These are phyloP conservation scores for Ametastegia equiseti DNA, from an alignment of 2,888 invertebrate genomes.

Conservation along the genomic window DNA sequence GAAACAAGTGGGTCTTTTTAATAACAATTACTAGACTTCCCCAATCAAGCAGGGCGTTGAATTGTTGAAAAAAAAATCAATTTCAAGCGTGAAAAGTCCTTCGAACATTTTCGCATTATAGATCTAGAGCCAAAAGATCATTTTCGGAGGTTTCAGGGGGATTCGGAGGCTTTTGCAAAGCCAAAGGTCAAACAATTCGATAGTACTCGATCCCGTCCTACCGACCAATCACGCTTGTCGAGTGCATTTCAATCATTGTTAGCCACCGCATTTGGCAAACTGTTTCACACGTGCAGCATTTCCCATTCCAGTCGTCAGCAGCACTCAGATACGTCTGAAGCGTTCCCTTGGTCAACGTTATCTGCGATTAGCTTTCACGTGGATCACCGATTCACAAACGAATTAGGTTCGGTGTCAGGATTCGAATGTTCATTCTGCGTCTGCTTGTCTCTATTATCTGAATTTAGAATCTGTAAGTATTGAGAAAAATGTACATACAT, in stretches of 20 bases:
- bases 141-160: no score
- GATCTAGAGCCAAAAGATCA: no score
- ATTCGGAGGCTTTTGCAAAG: neutral
- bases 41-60: constrained; percentile 2
- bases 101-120: neutral
- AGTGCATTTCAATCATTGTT: constrained; percentile 8
- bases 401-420: neutral
- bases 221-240: neutral
- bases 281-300: constrained; percentile 4
- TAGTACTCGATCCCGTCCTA: neutral
- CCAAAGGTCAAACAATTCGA: neutral
- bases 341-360: neutral
- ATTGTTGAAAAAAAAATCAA: neutral
- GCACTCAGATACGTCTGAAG: neutral
- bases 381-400: neutral
- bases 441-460: neutral
- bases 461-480: neutral
- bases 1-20: neutral
- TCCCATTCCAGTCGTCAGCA: neutral
- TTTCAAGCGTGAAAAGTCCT: neutral
- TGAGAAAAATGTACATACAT: no score
- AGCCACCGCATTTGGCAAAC: neutral
- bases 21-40: neutral
- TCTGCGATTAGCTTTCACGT: no score
- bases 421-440: neutral